Evolutionary conservation across 2,797 vertebrate genomes (phyloP).

Genomic region (Anguilla marmorata): DNA sequence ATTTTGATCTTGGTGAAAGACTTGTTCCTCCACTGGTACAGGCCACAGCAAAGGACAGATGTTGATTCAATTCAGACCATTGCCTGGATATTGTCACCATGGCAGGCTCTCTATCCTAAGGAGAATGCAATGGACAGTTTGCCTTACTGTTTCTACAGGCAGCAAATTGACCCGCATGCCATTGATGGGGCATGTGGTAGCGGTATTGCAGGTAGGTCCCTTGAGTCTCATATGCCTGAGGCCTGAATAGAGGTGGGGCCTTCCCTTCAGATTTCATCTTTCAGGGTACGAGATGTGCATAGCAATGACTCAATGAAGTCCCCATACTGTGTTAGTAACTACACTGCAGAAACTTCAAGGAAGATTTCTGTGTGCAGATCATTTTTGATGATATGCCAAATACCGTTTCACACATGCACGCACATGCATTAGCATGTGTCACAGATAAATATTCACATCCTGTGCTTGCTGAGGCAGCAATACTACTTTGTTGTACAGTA

Average conservation of each 20-base stretch:
- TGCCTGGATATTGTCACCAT: background rate
- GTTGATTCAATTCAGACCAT: background rate
- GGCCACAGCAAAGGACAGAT: background rate
- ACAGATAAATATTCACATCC: background rate
- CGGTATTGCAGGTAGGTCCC: background rate
- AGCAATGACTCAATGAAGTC: background rate
- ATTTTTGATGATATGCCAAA: background rate
- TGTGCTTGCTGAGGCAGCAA: background rate
- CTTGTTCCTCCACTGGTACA: background rate
- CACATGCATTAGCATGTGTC: background rate
- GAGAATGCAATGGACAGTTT: background rate
- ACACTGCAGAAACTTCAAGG: background rate
- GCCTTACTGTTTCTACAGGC: background rate
- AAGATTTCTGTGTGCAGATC: background rate
- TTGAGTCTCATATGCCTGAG: background rate
- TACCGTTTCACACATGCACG: background rate
- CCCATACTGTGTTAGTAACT: background rate
- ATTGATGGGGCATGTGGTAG: background rate
- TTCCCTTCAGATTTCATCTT: background rate
- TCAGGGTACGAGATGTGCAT: background rate
- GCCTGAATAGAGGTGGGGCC: conserved; percentile 6
- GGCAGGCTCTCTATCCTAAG: background rate
- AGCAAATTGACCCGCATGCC: background rate
- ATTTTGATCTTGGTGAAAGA: background rate
- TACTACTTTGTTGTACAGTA: background rate